These are phyloP conservation scores for mouse (Mus musculus) DNA, from an alignment of 2,113 vertebrate species.

Conservation along the genomic window GRCm39 chr1:146394001-146394500, in stretches of 20 bases:
- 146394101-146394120: neutral
- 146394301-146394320: neutral
- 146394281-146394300: neutral
- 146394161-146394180: neutral
- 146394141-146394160: neutral
- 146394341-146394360: neutral
- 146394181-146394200: neutral
- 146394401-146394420: neutral
- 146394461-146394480: neutral
- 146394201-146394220: neutral
- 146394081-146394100: constrained; percentile 45
- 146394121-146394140: constrained; percentile 11
- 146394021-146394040: neutral
- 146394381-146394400: neutral
- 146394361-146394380: neutral
- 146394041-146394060: neutral
- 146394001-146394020: neutral
- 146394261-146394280: neutral
- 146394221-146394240: neutral
- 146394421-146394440: neutral
- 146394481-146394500: neutral
- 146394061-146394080: constrained; percentile 43
- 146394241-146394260: neutral
- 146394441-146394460: neutral
- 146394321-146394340: neutral